Conservation (phyloP, 2,797 vertebrate genomes). For the Sebastes diaconus region DNA sequence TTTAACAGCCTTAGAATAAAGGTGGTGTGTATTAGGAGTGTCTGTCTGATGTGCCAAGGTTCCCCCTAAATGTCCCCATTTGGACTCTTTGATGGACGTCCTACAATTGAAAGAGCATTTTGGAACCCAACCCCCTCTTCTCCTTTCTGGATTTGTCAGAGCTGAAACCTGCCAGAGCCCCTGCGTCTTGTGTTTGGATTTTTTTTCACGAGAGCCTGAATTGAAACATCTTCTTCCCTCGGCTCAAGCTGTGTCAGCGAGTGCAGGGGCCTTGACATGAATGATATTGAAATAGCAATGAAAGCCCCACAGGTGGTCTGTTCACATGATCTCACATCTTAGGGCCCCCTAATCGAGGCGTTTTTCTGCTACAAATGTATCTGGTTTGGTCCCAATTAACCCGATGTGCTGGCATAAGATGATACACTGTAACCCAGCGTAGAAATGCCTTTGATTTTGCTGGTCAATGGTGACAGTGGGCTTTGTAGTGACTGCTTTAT, state of each 20-base stretch:
- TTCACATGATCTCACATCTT: conserved; percentile 94
- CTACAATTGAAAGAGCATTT: conserved; percentile 88
- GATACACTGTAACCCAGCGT: conserved; percentile 60
- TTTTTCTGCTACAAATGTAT: conserved; percentile 72
- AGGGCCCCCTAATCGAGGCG: conserved; percentile 87
- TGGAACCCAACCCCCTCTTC: conserved; percentile 73
- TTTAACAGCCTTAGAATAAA: conserved; percentile 84
- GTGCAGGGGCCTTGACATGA: conserved; percentile 88
- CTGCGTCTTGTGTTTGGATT: conserved; percentile 71
- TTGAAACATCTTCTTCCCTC: conserved; percentile 78
- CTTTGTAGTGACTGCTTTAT: conserved; percentile 59
- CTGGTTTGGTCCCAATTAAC: conserved; percentile 77
- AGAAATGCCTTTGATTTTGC: conserved; percentile 60
- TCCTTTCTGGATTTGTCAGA: conserved; percentile 58
- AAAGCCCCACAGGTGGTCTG: conserved; percentile 98
- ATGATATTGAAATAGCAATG: conserved; percentile 88
- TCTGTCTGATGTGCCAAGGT: conserved; percentile 86
- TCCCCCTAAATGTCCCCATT: conserved; percentile 92
- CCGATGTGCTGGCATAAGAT: conserved; percentile 64
- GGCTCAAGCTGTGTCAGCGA: conserved; percentile 74
- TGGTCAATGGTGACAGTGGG: conserved; percentile 54
- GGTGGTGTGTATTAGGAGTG: conserved; percentile 90
- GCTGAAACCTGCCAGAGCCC: conserved; percentile 76
- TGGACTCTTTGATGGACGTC: conserved; percentile 88
- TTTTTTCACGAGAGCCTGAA: conserved; percentile 58